Evolutionary conservation across 2,797 vertebrate genomes (phyloP).

Genomic region (Gambelia wislizenii): DNA sequence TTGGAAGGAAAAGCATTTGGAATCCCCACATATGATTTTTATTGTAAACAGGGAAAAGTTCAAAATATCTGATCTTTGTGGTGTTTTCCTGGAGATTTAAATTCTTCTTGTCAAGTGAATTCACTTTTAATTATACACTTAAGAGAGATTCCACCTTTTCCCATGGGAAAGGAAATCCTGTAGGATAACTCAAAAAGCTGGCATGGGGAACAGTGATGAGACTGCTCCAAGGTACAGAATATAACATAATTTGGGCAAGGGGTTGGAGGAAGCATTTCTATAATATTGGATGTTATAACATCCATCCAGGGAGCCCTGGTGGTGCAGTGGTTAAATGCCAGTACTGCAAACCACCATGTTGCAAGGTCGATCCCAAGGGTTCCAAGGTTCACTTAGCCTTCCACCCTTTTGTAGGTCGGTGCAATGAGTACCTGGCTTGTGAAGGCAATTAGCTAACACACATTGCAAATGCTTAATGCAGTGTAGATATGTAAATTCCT

Average conservation of each 20-base stretch:
- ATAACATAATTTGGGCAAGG: background rate
- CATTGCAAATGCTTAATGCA: no score
- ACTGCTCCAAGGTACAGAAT: background rate
- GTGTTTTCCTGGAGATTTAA: background rate
- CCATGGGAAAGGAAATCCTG: background rate
- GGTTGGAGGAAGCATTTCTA: background rate
- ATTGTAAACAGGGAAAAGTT: background rate
- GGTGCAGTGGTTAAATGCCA: no score
- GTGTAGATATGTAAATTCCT: no score
- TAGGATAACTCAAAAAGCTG: background rate
- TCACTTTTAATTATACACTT: background rate
- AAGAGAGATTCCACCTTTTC: background rate
- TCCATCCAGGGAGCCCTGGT: no score
- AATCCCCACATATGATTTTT: background rate
- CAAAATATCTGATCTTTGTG: background rate
- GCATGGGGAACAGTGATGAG: no score
- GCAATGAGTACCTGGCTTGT: no score
- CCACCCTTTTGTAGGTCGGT: no score
- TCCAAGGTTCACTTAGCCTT: no score
- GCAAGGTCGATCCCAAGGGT: no score
- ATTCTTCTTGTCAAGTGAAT: background rate
- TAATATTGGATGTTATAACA: background rate
- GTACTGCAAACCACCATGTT: no score
- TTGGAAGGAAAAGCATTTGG: background rate
- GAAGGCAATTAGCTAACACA: no score